phyloP scores from a whole-genome alignment of 2,888 invertebrate species.

The Stenolophus ochropezus region DNA sequence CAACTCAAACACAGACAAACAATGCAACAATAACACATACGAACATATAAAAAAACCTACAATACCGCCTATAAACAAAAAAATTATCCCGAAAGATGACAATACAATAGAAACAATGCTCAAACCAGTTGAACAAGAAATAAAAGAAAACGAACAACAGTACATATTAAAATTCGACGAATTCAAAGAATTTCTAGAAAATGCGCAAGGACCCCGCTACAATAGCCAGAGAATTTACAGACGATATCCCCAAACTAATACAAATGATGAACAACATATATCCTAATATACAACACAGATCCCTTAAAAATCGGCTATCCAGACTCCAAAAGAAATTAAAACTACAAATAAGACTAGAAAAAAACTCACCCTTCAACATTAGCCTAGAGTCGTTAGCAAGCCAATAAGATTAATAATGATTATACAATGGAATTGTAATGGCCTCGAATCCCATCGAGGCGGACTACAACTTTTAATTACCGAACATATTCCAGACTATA shows the following conservation, averaged over 20 bases:
- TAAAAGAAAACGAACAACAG: constrained; percentile 1
- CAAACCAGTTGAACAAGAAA: neutral
- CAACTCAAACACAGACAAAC: too few relatives aligned
- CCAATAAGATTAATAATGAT: neutral
- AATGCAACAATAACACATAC: too few relatives aligned
- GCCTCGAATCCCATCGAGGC: constrained; percentile 57
- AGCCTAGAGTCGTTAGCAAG: constrained; percentile 10
- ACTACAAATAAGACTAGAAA: neutral
- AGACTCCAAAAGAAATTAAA: constrained; percentile 55
- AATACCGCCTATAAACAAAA: neutral
- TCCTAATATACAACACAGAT: constrained; percentile 19
- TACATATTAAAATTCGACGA: constrained; percentile 26
- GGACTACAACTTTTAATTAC: constrained; percentile 49
- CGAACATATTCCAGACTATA: neutral
- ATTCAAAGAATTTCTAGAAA: constrained; percentile 1
- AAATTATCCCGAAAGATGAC: neutral
- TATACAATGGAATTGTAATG: too few relatives aligned
- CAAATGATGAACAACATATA: constrained; percentile 49
- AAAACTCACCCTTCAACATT: neutral
- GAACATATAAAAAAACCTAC: too few relatives aligned
- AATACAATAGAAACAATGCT: neutral
- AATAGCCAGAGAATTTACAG: constrained; percentile 32
- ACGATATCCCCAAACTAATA: constrained; percentile 45
- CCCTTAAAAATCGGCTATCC: constrained; percentile 48
- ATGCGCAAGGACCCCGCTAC: neutral